Percentiles rank a stretch among this genome's conserved stretches.
Evolutionary conservation across 2,797 vertebrate genomes (phyloP).

Genomic region (Enteromius fasciolatus): DNA sequence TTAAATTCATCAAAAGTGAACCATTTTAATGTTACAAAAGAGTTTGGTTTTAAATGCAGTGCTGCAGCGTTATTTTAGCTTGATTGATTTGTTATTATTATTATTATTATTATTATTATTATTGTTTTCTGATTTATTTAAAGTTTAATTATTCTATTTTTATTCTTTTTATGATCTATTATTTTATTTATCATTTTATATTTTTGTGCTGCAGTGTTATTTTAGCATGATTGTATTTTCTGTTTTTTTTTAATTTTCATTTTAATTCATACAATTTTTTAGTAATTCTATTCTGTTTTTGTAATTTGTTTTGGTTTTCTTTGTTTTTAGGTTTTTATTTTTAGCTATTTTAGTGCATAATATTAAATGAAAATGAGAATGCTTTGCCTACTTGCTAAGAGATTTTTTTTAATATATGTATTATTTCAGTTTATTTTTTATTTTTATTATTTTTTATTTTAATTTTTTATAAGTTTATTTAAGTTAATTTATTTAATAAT

Average conservation of each 20-base stretch:
- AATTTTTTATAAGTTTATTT: no score
- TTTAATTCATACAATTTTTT: neutral
- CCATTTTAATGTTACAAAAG: neutral
- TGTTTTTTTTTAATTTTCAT: neutral
- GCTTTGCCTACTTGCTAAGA: no score
- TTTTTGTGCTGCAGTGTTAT: no score
- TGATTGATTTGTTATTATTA: neutral
- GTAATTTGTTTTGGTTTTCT: neutral
- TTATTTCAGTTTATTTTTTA: neutral
- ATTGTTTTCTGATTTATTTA: neutral
- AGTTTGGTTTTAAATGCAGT: neutral
- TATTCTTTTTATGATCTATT: neutral
- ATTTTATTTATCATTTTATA: no score
- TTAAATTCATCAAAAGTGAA: neutral
- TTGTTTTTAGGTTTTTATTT: no score
- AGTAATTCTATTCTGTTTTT: neutral
- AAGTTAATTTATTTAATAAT: no score
- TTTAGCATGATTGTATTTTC: no score
- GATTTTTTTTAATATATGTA: no score
- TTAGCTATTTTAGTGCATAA: no score
- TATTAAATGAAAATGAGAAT: no score
- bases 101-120: no score
- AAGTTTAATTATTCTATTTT: neutral
- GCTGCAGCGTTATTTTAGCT: neutral
- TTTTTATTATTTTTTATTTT: no score